Percentiles rank a stretch among this genome's conserved stretches.
These are phyloP conservation scores for Tromatobia lineatoria DNA, from an alignment of 2,888 invertebrate species.

Conservation along the genomic window DNA sequence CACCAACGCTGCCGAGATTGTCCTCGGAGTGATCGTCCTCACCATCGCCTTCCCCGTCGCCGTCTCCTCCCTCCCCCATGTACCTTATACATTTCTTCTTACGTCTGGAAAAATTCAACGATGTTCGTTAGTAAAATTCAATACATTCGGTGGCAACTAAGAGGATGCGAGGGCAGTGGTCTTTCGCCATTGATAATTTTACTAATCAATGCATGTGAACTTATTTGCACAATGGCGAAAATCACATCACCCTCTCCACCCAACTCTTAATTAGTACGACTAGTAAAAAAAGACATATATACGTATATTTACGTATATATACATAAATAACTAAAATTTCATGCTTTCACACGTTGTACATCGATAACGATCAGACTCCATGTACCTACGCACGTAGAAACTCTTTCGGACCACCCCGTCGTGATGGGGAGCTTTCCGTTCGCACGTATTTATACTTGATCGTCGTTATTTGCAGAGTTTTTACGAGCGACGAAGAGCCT, in stretches of 20 bases:
- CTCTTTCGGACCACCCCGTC: slow-evolving; percentile 56
- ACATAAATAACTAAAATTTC: slow-evolving; percentile 65
- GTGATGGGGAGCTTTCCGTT: slow-evolving; percentile 29
- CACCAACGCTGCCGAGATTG: slow-evolving; percentile 93
- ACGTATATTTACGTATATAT: slow-evolving; percentile 39
- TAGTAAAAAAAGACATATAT: slow-evolving; percentile 55
- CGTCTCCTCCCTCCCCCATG: slow-evolving; percentile 93
- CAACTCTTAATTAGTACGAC: slow-evolving; percentile 60
- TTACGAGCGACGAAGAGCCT: slow-evolving; percentile 58
- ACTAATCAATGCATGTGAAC: background rate
- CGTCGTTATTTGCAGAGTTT: slow-evolving; percentile 54
- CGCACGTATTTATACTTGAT: slow-evolving; percentile 4
- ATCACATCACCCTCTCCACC: slow-evolving; percentile 33
- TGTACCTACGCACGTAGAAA: slow-evolving; percentile 65
- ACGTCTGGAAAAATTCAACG: slow-evolving; percentile 89
- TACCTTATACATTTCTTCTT: slow-evolving; percentile 99
- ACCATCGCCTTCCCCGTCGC: slow-evolving; percentile 88
- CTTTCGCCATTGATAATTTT: slow-evolving; percentile 11
- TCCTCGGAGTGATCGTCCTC: slow-evolving; percentile 89
- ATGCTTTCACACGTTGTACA: slow-evolving; percentile 67
- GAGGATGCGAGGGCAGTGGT: slow-evolving; percentile 12
- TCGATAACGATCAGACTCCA: slow-evolving; percentile 62
- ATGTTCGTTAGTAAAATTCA: slow-evolving; percentile 10
- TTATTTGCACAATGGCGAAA: background rate
- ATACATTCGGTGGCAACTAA: slow-evolving; percentile 10